A percentile compares a stretch with the other conserved stretches of the same genome.
Conservation (phyloP, 2,113 vertebrate genomes). For the Tetrax tetrax region DNA sequence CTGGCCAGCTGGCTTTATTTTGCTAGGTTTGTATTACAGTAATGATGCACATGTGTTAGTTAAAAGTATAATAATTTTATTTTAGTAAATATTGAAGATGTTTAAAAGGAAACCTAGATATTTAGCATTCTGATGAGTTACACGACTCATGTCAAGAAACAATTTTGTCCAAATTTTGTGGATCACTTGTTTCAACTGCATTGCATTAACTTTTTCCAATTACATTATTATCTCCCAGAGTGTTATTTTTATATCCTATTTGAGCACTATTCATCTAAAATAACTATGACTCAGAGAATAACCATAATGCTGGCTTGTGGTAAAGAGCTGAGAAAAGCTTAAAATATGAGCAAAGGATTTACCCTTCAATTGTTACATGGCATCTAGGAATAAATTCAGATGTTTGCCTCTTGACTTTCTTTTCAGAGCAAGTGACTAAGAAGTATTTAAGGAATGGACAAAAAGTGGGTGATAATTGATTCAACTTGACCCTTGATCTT, state of each 20-base stretch:
- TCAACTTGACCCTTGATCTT: slow-evolving; percentile 7
- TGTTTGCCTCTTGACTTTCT: slow-evolving; percentile 29
- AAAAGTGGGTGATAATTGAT: slow-evolving; percentile 8
- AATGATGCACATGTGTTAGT: background rate
- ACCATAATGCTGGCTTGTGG: background rate
- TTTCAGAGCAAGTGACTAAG: slow-evolving; percentile 9
- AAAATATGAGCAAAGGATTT: slow-evolving; percentile 20
- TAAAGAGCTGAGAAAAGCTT: background rate
- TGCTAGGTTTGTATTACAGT: background rate
- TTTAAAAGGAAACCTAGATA: background rate
- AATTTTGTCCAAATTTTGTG: slow-evolving; percentile 27
- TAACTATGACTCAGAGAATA: slow-evolving; percentile 36
- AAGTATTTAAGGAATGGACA: background rate
- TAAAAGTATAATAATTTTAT: background rate
- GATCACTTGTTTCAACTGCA: slow-evolving; percentile 37
- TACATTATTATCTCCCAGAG: background rate
- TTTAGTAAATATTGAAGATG: background rate
- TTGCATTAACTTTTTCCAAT: slow-evolving; percentile 3
- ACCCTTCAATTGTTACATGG: background rate
- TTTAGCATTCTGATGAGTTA: background rate
- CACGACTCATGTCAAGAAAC: background rate
- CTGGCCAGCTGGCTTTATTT: background rate
- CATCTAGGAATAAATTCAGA: slow-evolving; percentile 21
- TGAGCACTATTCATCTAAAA: slow-evolving; percentile 36
- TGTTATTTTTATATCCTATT: slow-evolving; percentile 31